Base-by-base conservation (phyloP, 2,888 invertebrate genomes). In the Xylota sylvarum region DNA sequence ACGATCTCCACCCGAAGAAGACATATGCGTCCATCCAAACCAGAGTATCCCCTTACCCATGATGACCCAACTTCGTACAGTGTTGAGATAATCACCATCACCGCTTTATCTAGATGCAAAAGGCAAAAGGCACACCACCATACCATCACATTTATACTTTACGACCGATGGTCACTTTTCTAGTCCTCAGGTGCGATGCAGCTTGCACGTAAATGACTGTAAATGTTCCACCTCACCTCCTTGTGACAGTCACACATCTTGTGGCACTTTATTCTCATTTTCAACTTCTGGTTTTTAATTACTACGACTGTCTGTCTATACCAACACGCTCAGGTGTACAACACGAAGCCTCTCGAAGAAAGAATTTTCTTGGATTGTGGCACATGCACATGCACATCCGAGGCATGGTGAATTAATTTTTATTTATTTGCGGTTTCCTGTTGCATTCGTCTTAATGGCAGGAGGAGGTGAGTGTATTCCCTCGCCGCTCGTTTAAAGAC, bases 261-360 rank as follows among this genome's bases (percentile, higher is more conserved):
- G 30, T 17, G 50, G 35, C 3, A 43, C 43, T 58, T 40, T 37
- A 56, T 73, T 58, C 65, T 60, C 67, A 7, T 60, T 69, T 62
- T 19, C 30, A 19, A 76, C 56, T 72, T 64, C 50, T 77, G 52
- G 65, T 64, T 83, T 72, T 77, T 77, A 83, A 77, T 77, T 72
- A 65, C 69, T 56, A 43, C 43, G 32, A 32, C 1, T 32, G 43
- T 27, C 5, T 27, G 23, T 23, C 23, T 23, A 3, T 23, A 2
- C 23, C 2, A 2, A 52, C 35, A 48, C 37, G 19, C 46, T 56
- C 40, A 65, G 56, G 64, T 50, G 64, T 9, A 17, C 30, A 9
- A 14, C 12, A 17, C 46, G 27, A 2, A 65, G 69, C 7, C 67
- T 43, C 19, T 43, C 19, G 17, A 4, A 70, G 17, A 4, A 70